Evolutionary conservation across 2,888 invertebrate genomes (phyloP).

Genomic region (Spodoptera exigua): DNA sequence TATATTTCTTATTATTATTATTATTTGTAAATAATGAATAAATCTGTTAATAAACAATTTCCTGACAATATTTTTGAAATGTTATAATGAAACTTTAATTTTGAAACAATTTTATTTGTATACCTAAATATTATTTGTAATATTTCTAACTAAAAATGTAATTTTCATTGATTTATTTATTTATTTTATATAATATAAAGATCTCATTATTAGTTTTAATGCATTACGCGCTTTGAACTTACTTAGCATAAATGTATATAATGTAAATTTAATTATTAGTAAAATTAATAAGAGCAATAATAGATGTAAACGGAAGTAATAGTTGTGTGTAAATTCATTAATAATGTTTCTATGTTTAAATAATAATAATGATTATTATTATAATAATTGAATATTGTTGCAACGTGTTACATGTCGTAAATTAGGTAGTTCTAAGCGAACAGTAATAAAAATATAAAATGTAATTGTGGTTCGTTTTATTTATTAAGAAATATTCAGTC

Average conservation of each 20-base stretch:
- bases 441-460: slow-evolving; percentile 61
- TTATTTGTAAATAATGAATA: no score
- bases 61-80: no score
- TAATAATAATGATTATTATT: slow-evolving; percentile 29
- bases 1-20: no score
- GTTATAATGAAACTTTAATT: no score
- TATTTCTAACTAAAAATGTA: not conserved
- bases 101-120: no score
- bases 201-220: slow-evolving; percentile 18
- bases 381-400: slow-evolving; percentile 62
- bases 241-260: slow-evolving; percentile 56
- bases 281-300: slow-evolving; percentile 68
- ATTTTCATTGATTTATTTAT: not conserved
- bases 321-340: slow-evolving; percentile 59
- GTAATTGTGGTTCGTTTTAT: slow-evolving; percentile 27
- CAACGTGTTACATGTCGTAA: slow-evolving; percentile 64
- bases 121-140: no score
- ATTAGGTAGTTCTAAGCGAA: slow-evolving; percentile 57
- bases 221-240: slow-evolving; percentile 46
- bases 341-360: slow-evolving; percentile 61
- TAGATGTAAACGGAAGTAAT: slow-evolving; percentile 59
- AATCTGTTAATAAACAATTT: no score
- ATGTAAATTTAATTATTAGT: slow-evolving; percentile 55
- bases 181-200: not conserved
- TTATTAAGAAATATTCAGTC: not conserved